Conservation (phyloP, 2,113 vertebrate genomes). For the Puma concolor region DNA sequence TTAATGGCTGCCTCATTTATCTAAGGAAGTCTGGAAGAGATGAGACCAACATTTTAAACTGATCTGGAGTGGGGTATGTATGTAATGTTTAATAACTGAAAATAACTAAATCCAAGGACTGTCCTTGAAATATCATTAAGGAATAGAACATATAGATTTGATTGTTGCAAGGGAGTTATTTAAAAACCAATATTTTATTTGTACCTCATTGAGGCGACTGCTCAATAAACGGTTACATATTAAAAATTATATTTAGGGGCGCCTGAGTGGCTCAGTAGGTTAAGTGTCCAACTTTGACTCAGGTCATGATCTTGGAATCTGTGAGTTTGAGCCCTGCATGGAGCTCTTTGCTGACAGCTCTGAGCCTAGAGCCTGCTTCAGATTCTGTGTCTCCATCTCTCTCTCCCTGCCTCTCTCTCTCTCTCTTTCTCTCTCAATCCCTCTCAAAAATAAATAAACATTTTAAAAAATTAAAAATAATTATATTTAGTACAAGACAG, state of each 20-base stretch:
- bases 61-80: not conserved
- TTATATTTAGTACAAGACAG: not conserved
- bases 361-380: no score
- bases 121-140: not conserved
- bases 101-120: not conserved
- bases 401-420: no score
- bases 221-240: not conserved
- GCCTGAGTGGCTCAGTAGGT: no score
- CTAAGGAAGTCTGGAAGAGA: not conserved
- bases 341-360: no score
- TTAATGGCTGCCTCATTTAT: not conserved
- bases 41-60: not conserved
- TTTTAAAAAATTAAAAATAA: not conserved
- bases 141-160: not conserved
- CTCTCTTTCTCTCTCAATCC: no score
- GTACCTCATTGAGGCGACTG: not conserved
- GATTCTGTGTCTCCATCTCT: no score
- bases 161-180: not conserved
- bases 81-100: not conserved
- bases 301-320: no score
- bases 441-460: no score
- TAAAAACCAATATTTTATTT: not conserved
- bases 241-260: not conserved
- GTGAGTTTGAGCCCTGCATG: no score
- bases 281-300: no score